Evolutionary conservation across 2,888 invertebrate genomes (phyloP), one percentile per base, ranked within the genome.

Genomic region (Torymus auratus): DNA sequence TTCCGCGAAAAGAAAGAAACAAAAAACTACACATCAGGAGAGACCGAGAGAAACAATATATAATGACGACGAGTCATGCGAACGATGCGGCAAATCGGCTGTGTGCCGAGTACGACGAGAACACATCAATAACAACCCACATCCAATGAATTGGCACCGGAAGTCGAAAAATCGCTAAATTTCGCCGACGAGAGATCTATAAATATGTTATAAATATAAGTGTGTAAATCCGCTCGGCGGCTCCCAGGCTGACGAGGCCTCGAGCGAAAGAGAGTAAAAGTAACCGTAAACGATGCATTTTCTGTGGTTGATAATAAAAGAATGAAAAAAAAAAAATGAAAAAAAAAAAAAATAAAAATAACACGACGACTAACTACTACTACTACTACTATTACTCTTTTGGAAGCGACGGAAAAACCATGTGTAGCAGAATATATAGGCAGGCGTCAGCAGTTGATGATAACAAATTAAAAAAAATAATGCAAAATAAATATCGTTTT

Each of bases 221-320:
- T 56, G 56, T 62, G 68, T 56, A 75, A 75, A 80, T 71, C 58
- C 70, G 23, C 23, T 7, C 23, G 62, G 67, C 58, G 65, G 69
- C 17, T 12, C 14, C 14, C n/a, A 65, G 11, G 20, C 15, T 17
- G 20, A 60, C 11, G 60, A 60, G 60, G 12, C 11, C 17, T 60
- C 11, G 17, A 17, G 41, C 41, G 41, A 41, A 41, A 41, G 41
- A 41, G 41, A 41, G 7, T 7, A 10, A 41, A 41, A 41, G 41
- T 41, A 41, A 41, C 7, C 23, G 74, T 67, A 61, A 76, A 41
- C 55, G 28, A 70, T 78, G 73, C 74, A 77, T 81, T 78, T 69
- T 68, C 70, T 70, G 81, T 81, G 78, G 61, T 74, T 65, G 74
- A 78, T 81, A 76, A 80, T 80, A 80, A 80, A 70, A 55, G 62